These are phyloP conservation scores for Pseudotriccus pelzelni DNA, from an alignment of 2,797 vertebrate species.

Conservation along the genomic window DNA sequence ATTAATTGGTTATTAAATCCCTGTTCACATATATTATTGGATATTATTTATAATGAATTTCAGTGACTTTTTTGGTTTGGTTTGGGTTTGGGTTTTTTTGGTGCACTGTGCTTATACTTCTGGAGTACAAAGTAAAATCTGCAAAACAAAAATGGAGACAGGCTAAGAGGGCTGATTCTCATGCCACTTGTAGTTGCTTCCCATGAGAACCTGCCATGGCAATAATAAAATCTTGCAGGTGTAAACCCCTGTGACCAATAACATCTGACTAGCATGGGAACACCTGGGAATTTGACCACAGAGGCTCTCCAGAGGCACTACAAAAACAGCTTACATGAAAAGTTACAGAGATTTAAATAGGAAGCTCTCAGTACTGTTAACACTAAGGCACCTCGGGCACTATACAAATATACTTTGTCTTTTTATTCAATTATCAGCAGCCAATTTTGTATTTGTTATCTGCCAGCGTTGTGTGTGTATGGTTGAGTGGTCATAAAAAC, in stretches of 20 bases:
- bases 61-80: not conserved
- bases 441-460: not conserved
- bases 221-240: not conserved
- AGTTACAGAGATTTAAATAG: not conserved
- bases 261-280: not conserved
- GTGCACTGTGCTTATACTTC: not conserved
- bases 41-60: not conserved
- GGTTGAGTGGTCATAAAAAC: not conserved
- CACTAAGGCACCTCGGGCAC: not conserved
- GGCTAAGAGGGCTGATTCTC: not conserved
- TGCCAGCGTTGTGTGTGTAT: not conserved
- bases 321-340: not conserved
- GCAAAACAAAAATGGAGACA: not conserved
- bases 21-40: not conserved
- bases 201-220: not conserved
- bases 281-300: not conserved
- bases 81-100: not conserved
- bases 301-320: not conserved
- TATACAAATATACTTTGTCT: not conserved
- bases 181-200: not conserved
- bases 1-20: not conserved
- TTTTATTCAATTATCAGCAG: not conserved
- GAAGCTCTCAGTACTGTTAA: not conserved
- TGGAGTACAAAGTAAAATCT: not conserved
- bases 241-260: not conserved